A percentile compares a stretch with the other conserved stretches of the same genome.
These are phyloP conservation scores for Plebejus argus DNA, from an alignment of 2,888 invertebrate genomes.

Conservation along the genomic window DNA sequence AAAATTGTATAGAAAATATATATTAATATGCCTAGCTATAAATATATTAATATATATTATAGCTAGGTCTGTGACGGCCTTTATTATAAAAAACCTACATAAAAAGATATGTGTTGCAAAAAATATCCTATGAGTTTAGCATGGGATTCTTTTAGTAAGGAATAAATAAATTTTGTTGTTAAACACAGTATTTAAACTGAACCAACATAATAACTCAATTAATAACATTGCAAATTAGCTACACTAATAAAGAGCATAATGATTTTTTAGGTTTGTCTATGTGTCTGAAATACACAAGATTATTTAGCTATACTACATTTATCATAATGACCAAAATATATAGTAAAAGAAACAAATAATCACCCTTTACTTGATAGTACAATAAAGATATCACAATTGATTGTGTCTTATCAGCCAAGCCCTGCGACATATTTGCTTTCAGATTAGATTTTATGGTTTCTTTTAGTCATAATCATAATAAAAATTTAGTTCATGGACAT, in stretches of 20 bases:
- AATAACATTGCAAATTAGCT: neutral
- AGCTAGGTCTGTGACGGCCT: no score
- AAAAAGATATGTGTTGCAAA: neutral
- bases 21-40: no score
- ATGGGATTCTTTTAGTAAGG: no score
- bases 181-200: no score
- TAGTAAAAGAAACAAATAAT: neutral
- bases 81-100: neutral
- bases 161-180: no score
- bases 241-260: neutral
- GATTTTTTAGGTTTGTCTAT: neutral
- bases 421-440: conserved; percentile 64
- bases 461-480: conserved; percentile 51
- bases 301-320: neutral
- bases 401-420: conserved; percentile 59
- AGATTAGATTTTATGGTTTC: conserved; percentile 62
- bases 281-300: neutral
- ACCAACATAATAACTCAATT: no score
- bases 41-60: no score
- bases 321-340: neutral
- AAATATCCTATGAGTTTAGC: neutral
- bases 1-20: no score
- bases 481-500: conserved; percentile 64
- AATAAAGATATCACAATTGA: conserved; percentile 33
- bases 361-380: neutral